Evolutionary conservation across 2,888 invertebrate species (phyloP).

Genomic region (Zaprionus bogoriensis): DNA sequence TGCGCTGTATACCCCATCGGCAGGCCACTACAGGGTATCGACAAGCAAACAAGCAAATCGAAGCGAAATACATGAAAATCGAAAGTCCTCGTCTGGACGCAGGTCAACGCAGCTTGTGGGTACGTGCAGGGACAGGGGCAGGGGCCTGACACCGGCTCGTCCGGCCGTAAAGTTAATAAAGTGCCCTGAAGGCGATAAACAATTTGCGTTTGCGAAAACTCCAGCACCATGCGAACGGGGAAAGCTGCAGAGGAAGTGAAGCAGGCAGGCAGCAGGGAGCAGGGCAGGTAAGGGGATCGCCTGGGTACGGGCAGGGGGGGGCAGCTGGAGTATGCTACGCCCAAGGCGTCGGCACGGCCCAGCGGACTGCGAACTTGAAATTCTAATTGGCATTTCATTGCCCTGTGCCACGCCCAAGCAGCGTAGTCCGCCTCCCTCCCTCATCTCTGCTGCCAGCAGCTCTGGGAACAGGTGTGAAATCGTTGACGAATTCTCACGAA

Average conservation of each 20-base stretch:
- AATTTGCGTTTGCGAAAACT: constrained; percentile 61
- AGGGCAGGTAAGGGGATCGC: neutral
- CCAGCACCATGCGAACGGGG: constrained; percentile 1
- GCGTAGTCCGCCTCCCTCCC: neutral
- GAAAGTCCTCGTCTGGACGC: neutral
- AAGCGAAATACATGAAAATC: constrained; percentile 1
- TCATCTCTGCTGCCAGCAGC: neutral
- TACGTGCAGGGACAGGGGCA: no score
- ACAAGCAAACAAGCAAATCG: neutral
- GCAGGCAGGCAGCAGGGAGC: neutral
- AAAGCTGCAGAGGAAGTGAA: neutral
- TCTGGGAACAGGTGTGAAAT: constrained; percentile 76
- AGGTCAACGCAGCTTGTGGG: neutral
- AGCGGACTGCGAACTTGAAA: constrained; percentile 64
- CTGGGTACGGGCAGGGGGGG: no score
- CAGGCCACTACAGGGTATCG: neutral
- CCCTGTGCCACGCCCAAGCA: constrained; percentile 41
- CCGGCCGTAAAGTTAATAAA: constrained; percentile 74
- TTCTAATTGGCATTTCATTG: constrained; percentile 73
- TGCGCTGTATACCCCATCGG: neutral
- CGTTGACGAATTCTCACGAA: constrained; percentile 81
- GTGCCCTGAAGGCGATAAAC: constrained; percentile 66
- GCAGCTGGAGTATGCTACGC: neutral
- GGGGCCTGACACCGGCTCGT: constrained; percentile 7
- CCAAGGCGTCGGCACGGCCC: constrained; percentile 12